Evolutionary conservation across 2,888 invertebrate genomes (phyloP), one percentile per base, ranked within the genome.

Genomic region (Salpingus planirostris): DNA sequence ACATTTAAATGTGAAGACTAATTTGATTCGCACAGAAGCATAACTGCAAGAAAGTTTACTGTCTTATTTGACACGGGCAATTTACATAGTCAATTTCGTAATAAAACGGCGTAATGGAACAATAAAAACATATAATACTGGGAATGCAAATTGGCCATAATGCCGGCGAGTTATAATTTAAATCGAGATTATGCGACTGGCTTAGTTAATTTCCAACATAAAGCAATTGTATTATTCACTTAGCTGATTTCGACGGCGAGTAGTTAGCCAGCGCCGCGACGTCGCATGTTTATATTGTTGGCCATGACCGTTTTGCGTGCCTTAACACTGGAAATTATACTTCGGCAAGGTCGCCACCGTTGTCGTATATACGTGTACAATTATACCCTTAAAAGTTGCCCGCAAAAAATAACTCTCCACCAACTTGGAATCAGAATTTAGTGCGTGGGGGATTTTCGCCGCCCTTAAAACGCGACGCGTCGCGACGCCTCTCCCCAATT

Each of bases 101-200:
- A n/a, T n/a, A n/a, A n/a, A n/a, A n/a, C n/a, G n/a, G n/a, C 18
- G 18, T 6, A 18, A 18, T 18, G 18, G 18, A 6, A 18, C 18
- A 18, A 18, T 8, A 18, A 18, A 18, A 18, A 18, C 18, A 18
- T 18, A 6, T 18, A 18, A 18, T 18, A 18, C 8, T 18, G 8
- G 8, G 5, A 47, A 47, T 47, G 44, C 42, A 47, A 47, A 47
- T 47, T 44, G 35, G 31, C 31, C 33, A 35, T 36, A 41, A 37
- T n/a, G n/a, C n/a, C n/a, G n/a, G n/a, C n/a, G n/a, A n/a, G n/a
- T 36, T 33, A 36, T 31, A 34, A 33, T 43, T 38, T 34, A 38
- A 34, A 38, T 38, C 29, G 35, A 34, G 31, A 36, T 36, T 36
- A 36, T 36, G 36, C 33, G 26, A 27, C 34, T 35, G 4, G 28